These are phyloP conservation scores for Tachycineta bicolor DNA, from an alignment of 2,113 vertebrate genomes.

Conservation along the genomic window DNA sequence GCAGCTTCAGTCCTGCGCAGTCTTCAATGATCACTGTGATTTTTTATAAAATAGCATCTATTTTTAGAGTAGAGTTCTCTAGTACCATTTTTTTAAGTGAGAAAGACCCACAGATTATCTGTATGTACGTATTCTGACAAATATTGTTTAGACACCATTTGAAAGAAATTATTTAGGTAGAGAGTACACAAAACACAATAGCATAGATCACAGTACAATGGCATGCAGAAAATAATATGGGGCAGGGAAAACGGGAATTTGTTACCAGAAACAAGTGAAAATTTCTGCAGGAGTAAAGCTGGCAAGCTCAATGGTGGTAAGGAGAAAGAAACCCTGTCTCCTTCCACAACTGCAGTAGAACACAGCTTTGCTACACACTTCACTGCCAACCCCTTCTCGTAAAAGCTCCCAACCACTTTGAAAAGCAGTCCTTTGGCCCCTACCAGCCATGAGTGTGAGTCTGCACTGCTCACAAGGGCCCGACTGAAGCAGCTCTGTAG, in stretches of 20 bases:
- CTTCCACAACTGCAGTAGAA: not conserved
- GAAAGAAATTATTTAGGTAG: not conserved
- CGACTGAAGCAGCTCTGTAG: not conserved
- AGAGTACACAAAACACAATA: not conserved
- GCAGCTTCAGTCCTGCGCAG: not conserved
- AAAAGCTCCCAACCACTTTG: not conserved
- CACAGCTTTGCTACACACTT: not conserved
- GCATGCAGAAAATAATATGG: not conserved
- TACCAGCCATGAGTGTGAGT: not conserved
- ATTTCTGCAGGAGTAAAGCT: not conserved
- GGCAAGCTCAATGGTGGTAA: not conserved
- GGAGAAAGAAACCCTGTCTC: not conserved
- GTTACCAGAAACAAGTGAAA: not conserved
- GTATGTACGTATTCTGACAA: not conserved
- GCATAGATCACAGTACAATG: not conserved
- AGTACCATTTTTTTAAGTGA: not conserved
- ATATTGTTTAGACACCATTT: not conserved
- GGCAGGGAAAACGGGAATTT: not conserved
- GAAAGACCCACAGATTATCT: not conserved
- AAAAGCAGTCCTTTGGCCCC: not conserved
- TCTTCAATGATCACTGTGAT: not conserved
- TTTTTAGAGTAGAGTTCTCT: not conserved
- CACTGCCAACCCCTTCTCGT: not conserved
- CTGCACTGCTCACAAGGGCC: not conserved
- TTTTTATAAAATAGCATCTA: not conserved